Evolutionary conservation across 2,888 invertebrate species (phyloP).

Genomic region (Acanthopleura granulata): DNA sequence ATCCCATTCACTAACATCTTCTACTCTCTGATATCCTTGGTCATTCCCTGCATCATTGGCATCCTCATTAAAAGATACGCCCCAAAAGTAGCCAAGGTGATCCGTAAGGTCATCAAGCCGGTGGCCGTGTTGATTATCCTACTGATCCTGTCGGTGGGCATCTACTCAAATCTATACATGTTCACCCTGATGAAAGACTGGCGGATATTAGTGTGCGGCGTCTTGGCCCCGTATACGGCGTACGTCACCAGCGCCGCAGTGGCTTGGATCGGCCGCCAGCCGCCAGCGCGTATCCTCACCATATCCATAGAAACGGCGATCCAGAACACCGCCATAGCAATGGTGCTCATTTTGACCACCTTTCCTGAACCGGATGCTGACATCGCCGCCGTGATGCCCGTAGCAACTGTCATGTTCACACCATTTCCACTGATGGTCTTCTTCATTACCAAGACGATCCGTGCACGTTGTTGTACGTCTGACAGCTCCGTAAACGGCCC

Average conservation of each 20-base stretch:
- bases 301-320: constrained; percentile 8
- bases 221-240: not conserved
- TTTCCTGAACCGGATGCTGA: constrained; percentile 4
- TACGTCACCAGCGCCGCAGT: not conserved
- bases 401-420: not conserved
- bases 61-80: not conserved
- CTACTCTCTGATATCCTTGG: not conserved
- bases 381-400: constrained; percentile 8
- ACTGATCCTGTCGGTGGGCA: not conserved
- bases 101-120: not conserved
- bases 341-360: not conserved
- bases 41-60: constrained; percentile 4
- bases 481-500: no score
- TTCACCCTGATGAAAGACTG: not conserved
- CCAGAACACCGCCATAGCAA: not conserved
- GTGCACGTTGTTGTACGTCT: not conserved
- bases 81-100: not conserved
- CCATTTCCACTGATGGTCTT: not conserved
- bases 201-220: not conserved
- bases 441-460: not conserved
- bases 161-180: constrained; percentile 2
- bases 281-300: not conserved
- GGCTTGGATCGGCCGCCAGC: not conserved
- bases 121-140: not conserved
- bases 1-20: not conserved